These are phyloP conservation scores for Pangasius sanitwongsei DNA, from an alignment of 2,797 vertebrate genomes.

Conservation along the genomic window DNA sequence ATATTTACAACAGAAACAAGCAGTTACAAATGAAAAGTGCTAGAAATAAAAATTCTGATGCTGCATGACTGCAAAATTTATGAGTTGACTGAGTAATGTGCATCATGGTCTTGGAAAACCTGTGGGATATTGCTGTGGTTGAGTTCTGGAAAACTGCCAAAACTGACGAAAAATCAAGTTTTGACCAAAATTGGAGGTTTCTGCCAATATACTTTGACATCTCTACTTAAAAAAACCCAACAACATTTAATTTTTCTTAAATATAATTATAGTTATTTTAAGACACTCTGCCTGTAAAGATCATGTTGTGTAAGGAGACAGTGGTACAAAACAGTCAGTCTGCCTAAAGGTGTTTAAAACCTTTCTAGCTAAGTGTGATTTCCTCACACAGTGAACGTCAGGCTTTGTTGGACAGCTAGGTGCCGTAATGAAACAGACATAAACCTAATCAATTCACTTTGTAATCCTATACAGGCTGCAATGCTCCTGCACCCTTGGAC, in stretches of 20 bases:
- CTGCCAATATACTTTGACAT: not conserved
- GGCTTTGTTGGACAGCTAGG: not conserved
- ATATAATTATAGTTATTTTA: not conserved
- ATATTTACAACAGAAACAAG: not conserved
- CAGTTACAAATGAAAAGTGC: not conserved
- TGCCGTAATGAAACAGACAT: not conserved
- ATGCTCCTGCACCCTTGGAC: not conserved
- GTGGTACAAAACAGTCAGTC: not conserved
- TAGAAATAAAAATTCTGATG: not conserved
- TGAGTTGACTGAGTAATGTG: not conserved
- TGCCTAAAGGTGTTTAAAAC: not conserved
- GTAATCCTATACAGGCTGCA: not conserved
- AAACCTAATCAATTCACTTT: not conserved
- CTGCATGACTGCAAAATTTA: not conserved
- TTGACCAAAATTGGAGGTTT: not conserved
- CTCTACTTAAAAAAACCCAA: not conserved
- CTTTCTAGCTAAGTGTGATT: not conserved
- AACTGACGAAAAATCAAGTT: not conserved
- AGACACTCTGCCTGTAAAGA: not conserved
- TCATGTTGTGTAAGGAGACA: not conserved
- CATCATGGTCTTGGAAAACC: not conserved
- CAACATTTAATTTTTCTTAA: not conserved
- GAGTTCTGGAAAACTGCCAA: not conserved
- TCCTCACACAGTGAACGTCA: not conserved
- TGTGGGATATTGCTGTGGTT: not conserved